These are phyloP conservation scores for Drosophila varians DNA, from an alignment of 1,140 invertebrate genomes.

Conservation along the genomic window DNA sequence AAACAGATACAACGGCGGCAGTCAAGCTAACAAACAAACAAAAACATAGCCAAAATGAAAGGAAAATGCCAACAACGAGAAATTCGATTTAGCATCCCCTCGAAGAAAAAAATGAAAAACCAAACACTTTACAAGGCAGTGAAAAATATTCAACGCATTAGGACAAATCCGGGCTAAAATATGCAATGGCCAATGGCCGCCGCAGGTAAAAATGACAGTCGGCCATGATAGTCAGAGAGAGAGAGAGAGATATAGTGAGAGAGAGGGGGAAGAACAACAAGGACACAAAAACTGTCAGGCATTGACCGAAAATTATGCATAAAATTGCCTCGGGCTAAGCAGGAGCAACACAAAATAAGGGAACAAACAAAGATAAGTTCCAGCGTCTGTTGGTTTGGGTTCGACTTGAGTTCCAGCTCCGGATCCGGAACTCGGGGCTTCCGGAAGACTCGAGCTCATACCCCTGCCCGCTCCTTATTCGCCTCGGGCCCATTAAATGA, in stretches of 20 bases:
- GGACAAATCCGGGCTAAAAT: slow-evolving; percentile 77
- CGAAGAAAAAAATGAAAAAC: slow-evolving; percentile 32
- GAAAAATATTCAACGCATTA: slow-evolving; percentile 78
- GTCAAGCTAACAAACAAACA: slow-evolving; percentile 45
- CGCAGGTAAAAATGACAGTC: slow-evolving; percentile 44
- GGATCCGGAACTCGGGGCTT: slow-evolving; percentile 10
- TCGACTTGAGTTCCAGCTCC: slow-evolving; percentile 12
- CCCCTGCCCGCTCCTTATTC: slow-evolving; percentile 28
- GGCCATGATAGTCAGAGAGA: not conserved
- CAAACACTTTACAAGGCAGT: slow-evolving; percentile 60
- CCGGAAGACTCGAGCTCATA: not conserved
- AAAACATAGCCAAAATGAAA: slow-evolving; percentile 30
- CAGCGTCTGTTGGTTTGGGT: slow-evolving; percentile 22
- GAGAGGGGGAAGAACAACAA: slow-evolving; percentile 15
- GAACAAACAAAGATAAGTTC: slow-evolving; percentile 75
- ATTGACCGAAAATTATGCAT: slow-evolving; percentile 72
- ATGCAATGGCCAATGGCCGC: slow-evolving; percentile 73
- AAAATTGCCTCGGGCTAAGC: slow-evolving; percentile 54
- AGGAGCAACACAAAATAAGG: slow-evolving; percentile 18
- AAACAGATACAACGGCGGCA: slow-evolving; percentile 29
- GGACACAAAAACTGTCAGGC: slow-evolving; percentile 30
- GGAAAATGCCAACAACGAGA: slow-evolving; percentile 31
- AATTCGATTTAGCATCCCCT: slow-evolving; percentile 68
- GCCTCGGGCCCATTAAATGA: slow-evolving; percentile 78
- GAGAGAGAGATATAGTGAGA: too few species aligned